phyloP scores from a whole-genome alignment of 2,797 vertebrate genomes.

The Antrozous pallidus region DNA sequence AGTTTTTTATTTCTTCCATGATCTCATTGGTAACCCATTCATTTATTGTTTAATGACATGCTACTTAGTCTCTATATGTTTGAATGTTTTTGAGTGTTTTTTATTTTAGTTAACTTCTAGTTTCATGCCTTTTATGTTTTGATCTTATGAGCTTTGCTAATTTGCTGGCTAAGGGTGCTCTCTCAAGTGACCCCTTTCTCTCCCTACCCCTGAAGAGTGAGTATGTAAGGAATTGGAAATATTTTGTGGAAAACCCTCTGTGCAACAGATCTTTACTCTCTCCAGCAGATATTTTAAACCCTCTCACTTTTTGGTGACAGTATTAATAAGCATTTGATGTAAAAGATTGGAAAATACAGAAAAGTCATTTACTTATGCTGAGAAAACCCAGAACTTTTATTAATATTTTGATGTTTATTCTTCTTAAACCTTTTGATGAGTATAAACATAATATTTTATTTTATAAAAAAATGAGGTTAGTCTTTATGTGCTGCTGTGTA shows the following conservation, averaged over 20 bases:
- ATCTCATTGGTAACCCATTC: no score
- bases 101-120: no score
- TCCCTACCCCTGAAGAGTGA: not conserved
- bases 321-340: not conserved
- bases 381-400: not conserved
- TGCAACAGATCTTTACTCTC: not conserved
- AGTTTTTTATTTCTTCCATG: no score
- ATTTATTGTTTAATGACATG: no score
- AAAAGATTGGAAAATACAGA: constrained; percentile 1
- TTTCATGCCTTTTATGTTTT: not conserved
- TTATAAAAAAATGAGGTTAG: not conserved
- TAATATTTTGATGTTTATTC: not conserved
- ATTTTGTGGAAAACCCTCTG: not conserved
- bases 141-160: not conserved
- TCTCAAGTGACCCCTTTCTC: not conserved
- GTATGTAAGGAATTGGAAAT: not conserved
- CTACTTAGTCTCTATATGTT: no score
- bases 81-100: no score
- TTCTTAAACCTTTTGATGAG: not conserved
- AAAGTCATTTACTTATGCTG: not conserved
- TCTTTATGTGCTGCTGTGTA: not conserved
- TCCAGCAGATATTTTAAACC: not conserved
- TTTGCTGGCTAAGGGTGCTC: not conserved
- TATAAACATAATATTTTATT: not conserved
- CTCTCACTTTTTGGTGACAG: not conserved